Evolutionary conservation across 37 sponge, comb jelly and placozoan species (phyloP).

Genomic region (Axinella damicornis): DNA sequence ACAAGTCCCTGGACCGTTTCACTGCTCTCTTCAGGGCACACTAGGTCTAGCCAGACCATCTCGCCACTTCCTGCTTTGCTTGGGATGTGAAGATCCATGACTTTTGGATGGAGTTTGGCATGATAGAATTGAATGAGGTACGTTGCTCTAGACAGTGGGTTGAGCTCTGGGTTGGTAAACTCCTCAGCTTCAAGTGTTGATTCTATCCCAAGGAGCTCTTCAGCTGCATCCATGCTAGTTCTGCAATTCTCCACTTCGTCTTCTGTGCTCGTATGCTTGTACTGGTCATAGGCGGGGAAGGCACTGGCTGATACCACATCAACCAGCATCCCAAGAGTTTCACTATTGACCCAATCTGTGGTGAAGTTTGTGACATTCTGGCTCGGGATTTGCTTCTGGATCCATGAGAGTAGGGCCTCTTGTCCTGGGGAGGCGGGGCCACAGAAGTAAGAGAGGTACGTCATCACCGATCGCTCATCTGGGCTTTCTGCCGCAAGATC

Average conservation of each 20-base stretch:
- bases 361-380: constrained; percentile 64
- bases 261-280: not conserved
- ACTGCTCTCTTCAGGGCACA: not conserved
- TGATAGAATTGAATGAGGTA: constrained; percentile 85
- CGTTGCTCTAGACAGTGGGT: constrained; percentile 83
- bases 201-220: constrained; percentile 67
- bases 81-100: constrained; percentile 21
- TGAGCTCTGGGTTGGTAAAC: constrained; percentile 67
- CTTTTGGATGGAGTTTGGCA: not conserved
- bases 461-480: constrained; percentile 83
- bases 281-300: constrained; percentile 48
- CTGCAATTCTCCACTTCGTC: constrained; percentile 28
- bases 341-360: constrained; percentile 78
- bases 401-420: constrained; percentile 72
- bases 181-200: constrained; percentile 68
- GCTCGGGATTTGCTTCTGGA: constrained; percentile 62
- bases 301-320: constrained; percentile 54
- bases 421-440: constrained; percentile 67
- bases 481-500: constrained; percentile 57
- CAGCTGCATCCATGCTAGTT: constrained; percentile 75
- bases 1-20: not conserved
- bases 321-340: constrained; percentile 71
- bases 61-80: constrained; percentile 38
- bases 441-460: constrained; percentile 87
- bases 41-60: constrained; percentile 21